Evolutionary conservation across 1,140 invertebrate species (phyloP), one percentile per base, ranked within the genome.

Genomic region (Temnothorax curvispinosus): DNA sequence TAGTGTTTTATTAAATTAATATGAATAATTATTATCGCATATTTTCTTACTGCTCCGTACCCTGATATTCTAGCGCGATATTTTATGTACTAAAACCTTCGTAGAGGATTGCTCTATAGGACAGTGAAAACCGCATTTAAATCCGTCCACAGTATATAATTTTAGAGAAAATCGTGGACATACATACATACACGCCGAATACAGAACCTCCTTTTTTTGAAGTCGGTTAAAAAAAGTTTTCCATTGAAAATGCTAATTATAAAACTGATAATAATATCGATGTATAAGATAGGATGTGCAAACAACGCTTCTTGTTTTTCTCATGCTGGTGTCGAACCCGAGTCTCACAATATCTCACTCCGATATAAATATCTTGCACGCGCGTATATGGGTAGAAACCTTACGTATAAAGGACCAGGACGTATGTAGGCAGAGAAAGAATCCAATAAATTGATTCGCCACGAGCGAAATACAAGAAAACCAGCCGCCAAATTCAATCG

Each of bases 401-500:
- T 84, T 75, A 84, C 44, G 54, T 75, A 60, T 3, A 47, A 50
- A 56, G 41, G 15, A 21, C 4, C 35, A 13, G 32, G 6, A 35
- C 41, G 15, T 38, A 21, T 32, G 35, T 50, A 13, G 5, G 5
- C 9, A 21, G 47, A 35, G 32, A n/a, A 75, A 84, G 35, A 47
- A 75, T 18, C 35, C 69, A 60, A 75, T 84, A 84, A 84, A 84
- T 84, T 74, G 80, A 62, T 84, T 84, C 69, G 44, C 67, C 56
- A 74, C 21, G 18, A 44, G 54, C 69, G 41, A 60, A 41, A 60
- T 75, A 84, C 69, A 38, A 11, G 6, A 54, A 74, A 84, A 62
- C 69, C 41, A 75, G 80, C 54, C 69, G 44, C 54, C 80, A 84
- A 75, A 84, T 75, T 84, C 80, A 84, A 84, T 84, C 44, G 52